phyloP scores from a whole-genome alignment of 2,888 invertebrate genomes.

The Camponotus fellah region DNA sequence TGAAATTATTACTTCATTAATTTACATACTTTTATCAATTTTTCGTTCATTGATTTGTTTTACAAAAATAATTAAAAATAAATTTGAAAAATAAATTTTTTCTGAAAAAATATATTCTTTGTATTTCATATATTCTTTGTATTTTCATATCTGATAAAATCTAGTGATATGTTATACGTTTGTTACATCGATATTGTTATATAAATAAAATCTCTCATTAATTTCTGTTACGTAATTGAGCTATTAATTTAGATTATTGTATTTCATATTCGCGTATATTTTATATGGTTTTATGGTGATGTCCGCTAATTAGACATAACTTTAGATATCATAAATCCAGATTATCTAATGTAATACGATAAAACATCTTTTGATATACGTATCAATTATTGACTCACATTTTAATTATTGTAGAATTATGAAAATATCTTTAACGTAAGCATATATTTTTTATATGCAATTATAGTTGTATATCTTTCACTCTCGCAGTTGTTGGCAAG shows the following conservation, averaged over 20 bases:
- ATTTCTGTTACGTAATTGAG: constrained; percentile 1
- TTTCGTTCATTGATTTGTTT: not conserved
- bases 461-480: not conserved
- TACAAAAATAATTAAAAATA: not conserved
- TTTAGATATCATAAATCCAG: not conserved
- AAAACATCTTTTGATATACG: not conserved
- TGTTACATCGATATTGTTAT: not conserved
- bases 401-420: constrained; percentile 15
- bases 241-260: constrained; percentile 3
- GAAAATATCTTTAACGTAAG: not conserved
- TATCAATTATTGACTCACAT: not conserved
- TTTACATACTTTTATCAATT: not conserved
- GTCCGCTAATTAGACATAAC: not conserved
- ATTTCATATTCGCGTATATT: not conserved
- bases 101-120: not conserved
- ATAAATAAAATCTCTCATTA: not conserved
- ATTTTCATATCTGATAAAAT: not conserved
- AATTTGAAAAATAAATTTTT: not conserved
- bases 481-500: not conserved
- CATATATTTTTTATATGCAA: not conserved
- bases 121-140: not conserved
- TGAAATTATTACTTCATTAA: not conserved
- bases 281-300: not conserved
- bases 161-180: not conserved
- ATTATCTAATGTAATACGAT: not conserved